Evolutionary conservation across 2,113 vertebrate species (phyloP), one percentile per base, ranked within the genome.

Genomic region (Saguinus midas): DNA sequence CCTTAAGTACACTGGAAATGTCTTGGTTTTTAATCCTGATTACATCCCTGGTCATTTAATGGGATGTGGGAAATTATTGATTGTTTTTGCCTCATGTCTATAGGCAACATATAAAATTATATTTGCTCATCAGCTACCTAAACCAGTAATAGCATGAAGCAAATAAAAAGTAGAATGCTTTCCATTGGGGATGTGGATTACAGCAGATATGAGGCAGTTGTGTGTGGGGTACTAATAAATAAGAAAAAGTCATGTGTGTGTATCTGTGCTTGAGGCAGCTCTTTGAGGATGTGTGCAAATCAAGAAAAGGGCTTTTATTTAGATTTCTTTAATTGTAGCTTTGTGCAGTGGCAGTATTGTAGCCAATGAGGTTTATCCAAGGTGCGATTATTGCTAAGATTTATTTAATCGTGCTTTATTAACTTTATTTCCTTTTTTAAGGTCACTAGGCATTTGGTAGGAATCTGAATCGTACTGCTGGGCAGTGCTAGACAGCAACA

Each of bases 21-120:
- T 45, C 29, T 75, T 79, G 45, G 10, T 82, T 88, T 64, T 96
- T 84, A 80, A 81, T 85, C 45, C 55, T 35, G 32, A 83, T 84
- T 84, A 79, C 75, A 61, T 70, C 32, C 52, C 16, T 50, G 37
- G 10, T 78, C 32, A 68, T n/a, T 88, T 90, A 64, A 70, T 79
- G 84, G 16, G 72, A n/a, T 58, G 55, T 23, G 8, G 16, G 32
- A 90, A 91, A 37, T 66, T 20, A 83, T 52, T 75, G 10, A 73
- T 84, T 48, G 20, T 72, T 81, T 81, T 61, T 18, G n/a, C 55
- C 27, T 97, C 76, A 70, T 75, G 29, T 50, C 48, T 81, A 9
- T 29, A 50, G 29, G 58, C 85, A 73, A 72, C n/a, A 40, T 11
- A 23, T 40, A 75, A 61, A 89, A 86, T 87, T 66, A 32, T 12